phyloP scores from a whole-genome alignment of 2,888 invertebrate species.

The Brenthis ino region DNA sequence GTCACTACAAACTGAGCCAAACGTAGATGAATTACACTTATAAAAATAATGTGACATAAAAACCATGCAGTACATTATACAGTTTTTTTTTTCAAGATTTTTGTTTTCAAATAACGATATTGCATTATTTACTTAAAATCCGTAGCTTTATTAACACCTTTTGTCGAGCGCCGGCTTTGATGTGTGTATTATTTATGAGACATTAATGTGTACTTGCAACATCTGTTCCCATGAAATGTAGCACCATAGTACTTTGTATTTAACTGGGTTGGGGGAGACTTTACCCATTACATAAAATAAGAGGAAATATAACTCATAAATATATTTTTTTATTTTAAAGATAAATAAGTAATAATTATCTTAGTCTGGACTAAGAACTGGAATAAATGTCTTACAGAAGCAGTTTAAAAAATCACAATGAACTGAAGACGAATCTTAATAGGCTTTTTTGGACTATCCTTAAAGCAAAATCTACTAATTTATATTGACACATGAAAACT shows the following conservation, averaged over 20 bases:
- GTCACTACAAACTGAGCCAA: too few species aligned
- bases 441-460: too few species aligned
- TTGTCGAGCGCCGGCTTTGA: slow-evolving; percentile 24
- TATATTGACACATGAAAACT: too few species aligned
- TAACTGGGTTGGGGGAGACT: slow-evolving; percentile 5
- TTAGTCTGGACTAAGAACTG: too few species aligned
- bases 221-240: slow-evolving; percentile 31
- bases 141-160: slow-evolving; percentile 30
- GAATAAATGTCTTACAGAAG: too few species aligned
- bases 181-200: slow-evolving; percentile 31
- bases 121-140: slow-evolving; percentile 31
- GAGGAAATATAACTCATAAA: background rate
- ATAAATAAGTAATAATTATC: too few species aligned
- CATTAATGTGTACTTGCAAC: slow-evolving; percentile 30
- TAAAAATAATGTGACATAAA: too few species aligned
- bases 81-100: background rate
- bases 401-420: too few species aligned
- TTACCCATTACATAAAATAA: slow-evolving; percentile 2
- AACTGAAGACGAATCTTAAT: too few species aligned
- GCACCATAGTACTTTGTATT: slow-evolving; percentile 11
- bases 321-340: too few species aligned
- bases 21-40: too few species aligned
- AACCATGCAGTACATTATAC: background rate
- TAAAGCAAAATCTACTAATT: too few species aligned
- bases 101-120: background rate